phyloP scores from a whole-genome alignment of 1,140 invertebrate genomes.

The Drosophila nigromelanica region DNA sequence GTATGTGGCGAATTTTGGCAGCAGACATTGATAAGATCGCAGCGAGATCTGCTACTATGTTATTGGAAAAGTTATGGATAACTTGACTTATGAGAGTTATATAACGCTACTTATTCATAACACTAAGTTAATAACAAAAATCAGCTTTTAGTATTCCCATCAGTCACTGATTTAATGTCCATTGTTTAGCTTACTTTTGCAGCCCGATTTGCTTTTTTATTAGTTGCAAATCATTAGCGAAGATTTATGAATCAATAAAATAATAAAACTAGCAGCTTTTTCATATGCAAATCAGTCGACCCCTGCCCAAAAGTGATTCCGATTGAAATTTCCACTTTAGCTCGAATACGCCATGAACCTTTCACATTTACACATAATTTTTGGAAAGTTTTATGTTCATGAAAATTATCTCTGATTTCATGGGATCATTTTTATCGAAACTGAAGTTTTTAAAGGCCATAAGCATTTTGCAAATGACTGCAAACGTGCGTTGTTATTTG shows the following conservation, averaged over 20 bases:
- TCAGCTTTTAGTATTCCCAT: neutral
- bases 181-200: conserved; percentile 9
- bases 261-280: conserved; percentile 25
- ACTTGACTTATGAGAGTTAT: neutral
- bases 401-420: conserved; percentile 56
- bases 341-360: conserved; percentile 43
- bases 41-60: neutral
- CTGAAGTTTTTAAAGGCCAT: conserved; percentile 41
- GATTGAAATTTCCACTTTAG: conserved; percentile 16
- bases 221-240: conserved; percentile 10
- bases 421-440: conserved; percentile 29
- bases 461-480: conserved; percentile 71
- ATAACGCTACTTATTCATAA: neutral
- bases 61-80: conserved; percentile 14
- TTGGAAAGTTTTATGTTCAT: conserved; percentile 66
- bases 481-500: conserved; percentile 34
- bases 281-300: conserved; percentile 33
- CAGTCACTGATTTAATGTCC: conserved; percentile 5
- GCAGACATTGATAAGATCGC: conserved; percentile 14
- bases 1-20: conserved; percentile 5
- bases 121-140: neutral
- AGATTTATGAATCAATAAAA: conserved; percentile 27
- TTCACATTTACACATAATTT: conserved; percentile 79
- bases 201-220: conserved; percentile 22
- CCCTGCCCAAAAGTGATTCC: neutral